phyloP scores from a whole-genome alignment of 1,140 invertebrate species.

The Papilio glaucus region DNA sequence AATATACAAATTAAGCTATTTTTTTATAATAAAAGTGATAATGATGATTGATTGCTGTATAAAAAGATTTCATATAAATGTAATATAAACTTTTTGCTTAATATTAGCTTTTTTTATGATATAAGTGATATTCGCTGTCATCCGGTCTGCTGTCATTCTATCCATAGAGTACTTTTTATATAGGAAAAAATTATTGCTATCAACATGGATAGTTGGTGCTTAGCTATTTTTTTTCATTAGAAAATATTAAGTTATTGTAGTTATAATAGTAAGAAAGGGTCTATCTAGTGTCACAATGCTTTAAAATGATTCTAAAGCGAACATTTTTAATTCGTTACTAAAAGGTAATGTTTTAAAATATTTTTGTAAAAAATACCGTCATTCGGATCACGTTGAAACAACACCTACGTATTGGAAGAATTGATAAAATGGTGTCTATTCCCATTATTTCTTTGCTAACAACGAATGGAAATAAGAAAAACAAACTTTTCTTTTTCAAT shows the following conservation, averaged over 20 bases:
- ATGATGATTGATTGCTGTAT: too few relatives aligned
- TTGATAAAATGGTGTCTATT: slow-evolving; percentile 1
- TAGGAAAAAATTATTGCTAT: not conserved
- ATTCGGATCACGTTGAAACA: slow-evolving; percentile 4
- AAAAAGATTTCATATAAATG: too few relatives aligned
- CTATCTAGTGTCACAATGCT: not conserved
- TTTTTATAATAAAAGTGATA: too few relatives aligned
- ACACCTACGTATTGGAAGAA: not conserved
- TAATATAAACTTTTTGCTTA: too few relatives aligned
- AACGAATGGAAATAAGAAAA: slow-evolving; percentile 6
- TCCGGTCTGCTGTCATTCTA: not conserved
- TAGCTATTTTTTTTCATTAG: not conserved
- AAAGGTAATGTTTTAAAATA: not conserved
- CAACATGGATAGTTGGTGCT: not conserved
- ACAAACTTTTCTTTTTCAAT: not conserved
- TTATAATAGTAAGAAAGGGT: not conserved
- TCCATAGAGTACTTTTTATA: too few relatives aligned
- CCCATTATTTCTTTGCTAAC: slow-evolving; percentile 2
- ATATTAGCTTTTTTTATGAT: not conserved
- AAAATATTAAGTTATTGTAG: not conserved
- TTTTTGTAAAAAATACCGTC: not conserved
- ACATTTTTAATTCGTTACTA: not conserved
- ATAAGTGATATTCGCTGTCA: not conserved
- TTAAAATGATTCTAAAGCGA: not conserved
- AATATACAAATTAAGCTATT: too few relatives aligned